Evolutionary conservation across 1,140 invertebrate genomes (phyloP), one percentile per base, ranked within the genome.

Genomic region (Listronotus oregonensis): DNA sequence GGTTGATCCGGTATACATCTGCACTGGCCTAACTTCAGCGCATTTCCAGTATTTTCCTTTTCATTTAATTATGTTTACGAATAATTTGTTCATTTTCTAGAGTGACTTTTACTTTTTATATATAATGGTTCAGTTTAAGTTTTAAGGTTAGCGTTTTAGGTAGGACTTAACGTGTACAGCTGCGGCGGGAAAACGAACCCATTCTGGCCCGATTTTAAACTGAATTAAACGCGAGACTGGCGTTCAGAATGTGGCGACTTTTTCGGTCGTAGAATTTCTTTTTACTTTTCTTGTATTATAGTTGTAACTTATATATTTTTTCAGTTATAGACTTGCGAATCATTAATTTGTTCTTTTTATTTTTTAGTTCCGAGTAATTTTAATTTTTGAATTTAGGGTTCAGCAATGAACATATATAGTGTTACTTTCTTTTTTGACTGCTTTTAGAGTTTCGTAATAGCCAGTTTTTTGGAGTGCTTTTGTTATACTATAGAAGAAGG

Each of bases 271-370:
- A 37, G 52, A 42, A 37, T 39, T 52, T 52, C 17, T 42, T 40
- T 55, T 55, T n/a, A n/a, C n/a, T 50, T 59, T 69, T 52, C 67
- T 60, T 74, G 73, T 74, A 74, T 74, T 74, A 74, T 74, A 75
- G 52, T 68, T 75, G 71, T 75, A 73, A 73, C 72, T 75, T 73
- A 75, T 75, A 70, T 72, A 70, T 67, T 69, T 50, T 27, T 52
- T 15, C 17, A 21, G 46, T 17, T 18, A 15, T 15, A 18, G 46
- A 21, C 18, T 9, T n/a, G 43, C 43, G 34, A 12, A 18, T 15
- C 43, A 18, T 15, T 44, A 14, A 6, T 44, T 46, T 15, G 17
- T 46, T 46, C 17, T 18, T 18, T 46, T 51, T 51, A 51, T 51
- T 51, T 51, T 21, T 31, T 18, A 51, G 18, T 51, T 31, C 18